Evolutionary conservation across 2,113 vertebrate species (phyloP), one percentile per base, ranked within the genome.

Genomic region (Odobenus rosmarus): DNA sequence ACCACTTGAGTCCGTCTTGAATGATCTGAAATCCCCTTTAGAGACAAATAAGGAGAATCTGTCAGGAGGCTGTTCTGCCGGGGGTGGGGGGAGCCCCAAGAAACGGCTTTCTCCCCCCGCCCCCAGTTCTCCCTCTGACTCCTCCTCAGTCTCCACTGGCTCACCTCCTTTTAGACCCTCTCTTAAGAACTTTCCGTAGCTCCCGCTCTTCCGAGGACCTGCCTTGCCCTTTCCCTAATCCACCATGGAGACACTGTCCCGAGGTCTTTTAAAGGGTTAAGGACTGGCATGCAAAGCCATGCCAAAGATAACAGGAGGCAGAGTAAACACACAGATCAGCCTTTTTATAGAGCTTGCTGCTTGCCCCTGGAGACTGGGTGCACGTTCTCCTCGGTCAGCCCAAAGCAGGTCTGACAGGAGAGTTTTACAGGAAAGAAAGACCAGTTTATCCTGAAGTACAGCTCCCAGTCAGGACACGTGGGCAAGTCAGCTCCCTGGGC

Each of bases 41-140:
- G 80, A 97, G 98, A 98, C 98, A 99, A 98, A 99, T 98, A 99
- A 98, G 98, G 98, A 98, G 97, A 98, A 97, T 92, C 95, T 98
- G 88, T 24, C 39, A 83, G 83, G 95, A 88, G 93, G 93, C 31
- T 79, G 5, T 77, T 88, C 19, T 1, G 19, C 14, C 11, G 39
- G 64, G 46, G 46, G 59, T 8, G 1, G 46, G 46, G 53, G 49
- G 81, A 90, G 86, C 7, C 62, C 82, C 19, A 28, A 74, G 51
- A 59, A 83, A 86, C 0, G 7, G 15, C 21, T 74, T 53, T 74
- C 62, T 88, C 0, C 19, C 71, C 13, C 72, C 69, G 14, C 42
- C 23, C 33, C 42, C 7, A 7, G 49, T 46, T 0, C 3, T 59
- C 31, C 49, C 85, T 36, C 53, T 24, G 21, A 31, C 11, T 21